Conservation (phyloP, 37 sponge, comb jelly and placozoan species). For the Diacarnus erythraeanus region DNA sequence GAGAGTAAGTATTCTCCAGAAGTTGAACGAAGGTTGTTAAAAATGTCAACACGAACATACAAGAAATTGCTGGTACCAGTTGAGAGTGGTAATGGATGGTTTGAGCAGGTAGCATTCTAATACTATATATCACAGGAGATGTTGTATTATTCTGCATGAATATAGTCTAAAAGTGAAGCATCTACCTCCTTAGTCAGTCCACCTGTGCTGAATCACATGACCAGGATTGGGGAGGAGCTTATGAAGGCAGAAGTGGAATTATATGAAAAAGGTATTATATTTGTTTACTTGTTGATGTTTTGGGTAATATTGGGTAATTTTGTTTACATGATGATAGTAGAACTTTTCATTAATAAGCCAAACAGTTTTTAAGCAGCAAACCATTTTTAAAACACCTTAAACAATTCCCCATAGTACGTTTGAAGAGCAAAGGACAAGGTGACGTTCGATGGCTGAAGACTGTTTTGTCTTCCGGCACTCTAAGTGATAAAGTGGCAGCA, state of each 20-base stretch:
- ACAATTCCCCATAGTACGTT: slow-evolving; percentile 29
- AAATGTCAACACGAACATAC: slow-evolving; percentile 1
- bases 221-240: slow-evolving; percentile 22
- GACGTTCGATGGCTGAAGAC: slow-evolving; percentile 91
- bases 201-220: slow-evolving; percentile 39
- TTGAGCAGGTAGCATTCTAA: slow-evolving; percentile 17
- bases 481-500: slow-evolving; percentile 88
- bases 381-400: not conserved
- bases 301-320: no score
- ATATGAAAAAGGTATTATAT: slow-evolving; percentile 56
- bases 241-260: slow-evolving; percentile 57
- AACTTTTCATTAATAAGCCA: not conserved
- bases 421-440: slow-evolving; percentile 65
- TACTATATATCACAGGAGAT: not conserved
- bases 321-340: not conserved
- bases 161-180: slow-evolving; percentile 14
- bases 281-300: no score
- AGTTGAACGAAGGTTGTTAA: slow-evolving; percentile 1
- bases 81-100: slow-evolving; percentile 30
- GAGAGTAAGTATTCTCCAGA: not conserved
- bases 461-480: slow-evolving; percentile 88
- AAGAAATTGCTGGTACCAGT: slow-evolving; percentile 31
- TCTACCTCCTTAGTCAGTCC: not conserved
- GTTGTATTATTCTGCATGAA: not conserved
- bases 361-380: not conserved